phyloP scores from a whole-genome alignment of 2,113 vertebrate genomes.

The Loxodonta africana region DNA sequence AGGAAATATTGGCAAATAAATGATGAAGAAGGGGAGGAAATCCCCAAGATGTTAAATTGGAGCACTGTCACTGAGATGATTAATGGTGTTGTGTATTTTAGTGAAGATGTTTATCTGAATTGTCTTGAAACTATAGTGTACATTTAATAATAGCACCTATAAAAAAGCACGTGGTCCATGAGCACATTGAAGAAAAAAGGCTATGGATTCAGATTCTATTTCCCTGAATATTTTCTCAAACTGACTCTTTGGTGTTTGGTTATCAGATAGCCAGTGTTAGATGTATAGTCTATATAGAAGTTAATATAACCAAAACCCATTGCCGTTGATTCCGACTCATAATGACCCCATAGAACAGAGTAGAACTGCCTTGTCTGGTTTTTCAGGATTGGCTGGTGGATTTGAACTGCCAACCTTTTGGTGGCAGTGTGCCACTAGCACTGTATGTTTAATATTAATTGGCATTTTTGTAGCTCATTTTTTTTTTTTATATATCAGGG shows the following conservation, averaged over 20 bases:
- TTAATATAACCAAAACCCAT: neutral
- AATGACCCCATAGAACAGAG: too few species aligned
- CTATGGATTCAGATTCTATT: neutral
- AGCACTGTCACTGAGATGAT: slow-evolving; percentile 83
- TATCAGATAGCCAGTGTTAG: slow-evolving; percentile 13
- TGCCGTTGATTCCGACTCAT: too few species aligned
- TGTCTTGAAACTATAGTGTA: slow-evolving; percentile 66
- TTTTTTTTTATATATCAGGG: neutral
- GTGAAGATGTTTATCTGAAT: slow-evolving; percentile 75
- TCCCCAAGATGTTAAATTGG: slow-evolving; percentile 83
- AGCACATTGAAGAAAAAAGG: slow-evolving; percentile 3
- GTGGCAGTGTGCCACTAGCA: too few species aligned
- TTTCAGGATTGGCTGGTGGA: too few species aligned
- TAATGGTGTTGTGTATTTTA: slow-evolving; percentile 80
- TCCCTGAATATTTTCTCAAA: slow-evolving; percentile 49
- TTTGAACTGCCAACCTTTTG: too few species aligned
- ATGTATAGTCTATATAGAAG: neutral
- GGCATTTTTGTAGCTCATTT: neutral
- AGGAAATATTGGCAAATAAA: slow-evolving; percentile 82
- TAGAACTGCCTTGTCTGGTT: too few species aligned
- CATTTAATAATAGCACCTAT: slow-evolving; percentile 57
- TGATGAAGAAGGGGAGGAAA: slow-evolving; percentile 86
- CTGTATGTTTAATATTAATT: neutral
- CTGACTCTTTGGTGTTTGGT: neutral
- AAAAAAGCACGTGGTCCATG: slow-evolving; percentile 39